These are phyloP conservation scores for Lydus trimaculatus DNA, from an alignment of 2,888 invertebrate genomes.

Conservation along the genomic window DNA sequence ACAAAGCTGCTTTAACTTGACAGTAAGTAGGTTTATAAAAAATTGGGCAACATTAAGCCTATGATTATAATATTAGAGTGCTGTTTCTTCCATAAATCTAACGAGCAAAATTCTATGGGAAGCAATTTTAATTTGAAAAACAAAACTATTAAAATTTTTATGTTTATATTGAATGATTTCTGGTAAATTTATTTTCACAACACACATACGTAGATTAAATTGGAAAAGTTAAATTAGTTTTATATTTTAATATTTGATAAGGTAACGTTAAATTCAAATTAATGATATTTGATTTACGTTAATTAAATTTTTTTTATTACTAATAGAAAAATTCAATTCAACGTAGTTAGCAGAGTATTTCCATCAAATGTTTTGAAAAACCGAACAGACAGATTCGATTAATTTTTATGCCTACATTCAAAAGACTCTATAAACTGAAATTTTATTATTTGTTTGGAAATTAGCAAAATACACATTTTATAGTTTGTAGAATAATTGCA, in stretches of 20 bases:
- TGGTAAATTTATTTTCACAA: not conserved
- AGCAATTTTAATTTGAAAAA: not conserved
- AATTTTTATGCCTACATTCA: not conserved
- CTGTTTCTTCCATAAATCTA: not conserved
- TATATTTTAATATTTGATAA: not conserved
- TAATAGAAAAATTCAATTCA: not conserved
- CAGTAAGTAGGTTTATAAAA: not conserved
- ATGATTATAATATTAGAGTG: not conserved
- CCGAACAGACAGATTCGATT: not conserved
- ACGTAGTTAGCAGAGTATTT: too few species aligned
- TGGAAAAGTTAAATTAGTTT: constrained; percentile 1
- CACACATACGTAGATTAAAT: not conserved
- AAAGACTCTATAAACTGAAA: not conserved
- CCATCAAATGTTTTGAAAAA: not conserved
- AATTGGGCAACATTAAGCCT: not conserved
- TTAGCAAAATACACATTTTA: not conserved
- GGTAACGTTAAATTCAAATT: not conserved
- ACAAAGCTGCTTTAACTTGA: too few species aligned
- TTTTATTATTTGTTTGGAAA: not conserved
- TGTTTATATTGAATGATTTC: not conserved
- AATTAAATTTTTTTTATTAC: not conserved
- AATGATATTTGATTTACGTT: too few species aligned
- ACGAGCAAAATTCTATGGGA: not conserved
- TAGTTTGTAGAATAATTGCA: not conserved
- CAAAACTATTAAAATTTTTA: too few species aligned